Conservation (phyloP, 2,888 invertebrate genomes). For the Agrochola lota region DNA sequence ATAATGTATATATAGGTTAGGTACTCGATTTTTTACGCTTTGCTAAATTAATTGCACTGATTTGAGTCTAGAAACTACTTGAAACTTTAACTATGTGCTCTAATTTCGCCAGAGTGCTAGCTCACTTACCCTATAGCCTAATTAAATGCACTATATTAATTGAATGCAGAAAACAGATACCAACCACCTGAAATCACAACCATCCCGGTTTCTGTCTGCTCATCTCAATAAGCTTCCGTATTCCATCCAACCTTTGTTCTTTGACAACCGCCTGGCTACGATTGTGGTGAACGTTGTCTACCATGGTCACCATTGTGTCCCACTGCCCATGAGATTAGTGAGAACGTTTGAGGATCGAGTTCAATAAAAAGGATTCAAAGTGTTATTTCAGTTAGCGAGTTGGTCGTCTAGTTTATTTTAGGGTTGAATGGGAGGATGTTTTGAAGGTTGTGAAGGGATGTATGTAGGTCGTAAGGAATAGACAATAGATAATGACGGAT, state of each 20-base stretch:
- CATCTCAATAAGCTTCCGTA: conserved; percentile 30
- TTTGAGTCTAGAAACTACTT: not conserved
- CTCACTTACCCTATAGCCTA: not conserved
- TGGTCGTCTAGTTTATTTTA: conserved; percentile 35
- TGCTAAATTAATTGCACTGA: not conserved
- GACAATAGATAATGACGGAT: not conserved
- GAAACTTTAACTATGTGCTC: not conserved
- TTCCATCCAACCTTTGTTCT: conserved; percentile 39
- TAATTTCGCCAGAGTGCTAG: not conserved
- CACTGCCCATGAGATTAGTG: conserved; percentile 37
- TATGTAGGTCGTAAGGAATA: not conserved
- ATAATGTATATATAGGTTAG: too few species aligned
- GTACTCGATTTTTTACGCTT: not conserved
- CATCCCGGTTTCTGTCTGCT: conserved; percentile 27
- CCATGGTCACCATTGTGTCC: conserved; percentile 34
- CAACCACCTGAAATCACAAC: conserved; percentile 10
- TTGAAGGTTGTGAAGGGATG: conserved; percentile 14
- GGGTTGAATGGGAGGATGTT: not conserved
- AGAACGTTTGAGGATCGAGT: conserved; percentile 24
- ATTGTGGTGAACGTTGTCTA: conserved; percentile 31
- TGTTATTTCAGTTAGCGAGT: conserved; percentile 32
- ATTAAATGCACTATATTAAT: conserved; percentile 2
- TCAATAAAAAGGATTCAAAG: conserved; percentile 41
- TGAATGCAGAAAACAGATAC: conserved; percentile 5
- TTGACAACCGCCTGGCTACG: conserved; percentile 15